phyloP scores from a whole-genome alignment of 2,113 vertebrate genomes.

The Lampris megalopsis region DNA sequence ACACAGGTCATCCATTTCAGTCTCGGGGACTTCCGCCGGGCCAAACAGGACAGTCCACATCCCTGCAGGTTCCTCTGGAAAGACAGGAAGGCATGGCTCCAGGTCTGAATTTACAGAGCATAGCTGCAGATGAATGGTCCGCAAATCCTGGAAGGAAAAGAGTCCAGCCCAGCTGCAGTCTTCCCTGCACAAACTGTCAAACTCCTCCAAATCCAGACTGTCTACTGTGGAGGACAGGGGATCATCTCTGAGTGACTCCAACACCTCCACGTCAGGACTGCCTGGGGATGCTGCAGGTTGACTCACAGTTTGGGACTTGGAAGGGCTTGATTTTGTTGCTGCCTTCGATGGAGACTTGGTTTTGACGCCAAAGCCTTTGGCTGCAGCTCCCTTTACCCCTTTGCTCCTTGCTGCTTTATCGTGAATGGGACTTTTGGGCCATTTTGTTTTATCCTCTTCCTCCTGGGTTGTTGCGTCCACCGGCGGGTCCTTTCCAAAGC shows the following conservation, averaged over 20 bases:
- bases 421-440: constrained; percentile 69
- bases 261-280: constrained; percentile 78
- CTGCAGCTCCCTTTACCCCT: constrained; percentile 38
- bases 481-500: constrained; percentile 81
- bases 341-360: constrained; percentile 19
- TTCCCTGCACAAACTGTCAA: constrained; percentile 77
- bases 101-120: constrained; percentile 93
- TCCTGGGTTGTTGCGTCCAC: constrained; percentile 44
- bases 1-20: constrained; percentile 89
- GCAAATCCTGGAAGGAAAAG: constrained; percentile 94
- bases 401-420: constrained; percentile 42
- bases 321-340: constrained; percentile 41
- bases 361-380: constrained; percentile 30
- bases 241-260: constrained; percentile 77
- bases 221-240: constrained; percentile 52
- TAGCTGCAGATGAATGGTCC: constrained; percentile 91
- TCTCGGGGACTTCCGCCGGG: constrained; percentile 79
- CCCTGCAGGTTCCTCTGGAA: constrained; percentile 92
- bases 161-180: constrained; percentile 97
- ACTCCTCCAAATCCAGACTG: constrained; percentile 67
- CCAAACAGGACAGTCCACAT: constrained; percentile 96
- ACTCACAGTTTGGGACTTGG: constrained; percentile 46
- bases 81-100: constrained; percentile 90
- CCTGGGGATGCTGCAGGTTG: constrained; percentile 30
- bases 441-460: constrained; percentile 70